Evolutionary conservation across 1,140 invertebrate species (phyloP), one percentile per base, ranked within the genome.

Genomic region (Saccostrea cuccullata): DNA sequence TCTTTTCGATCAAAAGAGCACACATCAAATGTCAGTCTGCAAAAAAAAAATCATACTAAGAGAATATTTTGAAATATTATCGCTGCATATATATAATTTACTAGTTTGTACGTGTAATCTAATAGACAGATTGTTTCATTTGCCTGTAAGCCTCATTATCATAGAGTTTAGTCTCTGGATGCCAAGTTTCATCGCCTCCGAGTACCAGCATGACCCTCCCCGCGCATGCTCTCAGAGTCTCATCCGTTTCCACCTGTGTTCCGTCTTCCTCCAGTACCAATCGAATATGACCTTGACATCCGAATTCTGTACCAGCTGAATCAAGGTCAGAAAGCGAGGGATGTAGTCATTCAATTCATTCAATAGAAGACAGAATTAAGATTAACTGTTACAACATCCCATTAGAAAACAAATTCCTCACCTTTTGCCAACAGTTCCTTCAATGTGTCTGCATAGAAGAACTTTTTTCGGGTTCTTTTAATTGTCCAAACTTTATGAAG

Each of bases 221-320:
- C 23, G 84, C 84, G 56, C 84, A 85, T 85, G 84, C 84, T 58
- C 30, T 23, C 13, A 85, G 26, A 17, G 15, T 85, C 23, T 85
- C 84, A 20, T 85, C 84, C 17, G 47, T 60, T 1, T 85, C 84
- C 3, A 85, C 36, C 30, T 64, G 15, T 40, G 84, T 85, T 17
- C 84, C 84, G 64, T 85, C 84, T 85, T 85, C 84, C 55, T 85
- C 84, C 58, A 85, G 23, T 13, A 64, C 84, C 26, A 85, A 36
- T 64, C 84, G 6, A 8, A 85, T 56, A 12, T 85, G 36, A 55
- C 82, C 82, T 36, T 58, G 55, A 23, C 55, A 85, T 9, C 55
- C 55, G 26, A 64, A 85, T 13, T 85, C 56, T 26, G 40, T 9
- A 55, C 82, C 82, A 84, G 82, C 82, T 84, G 23, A 9, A 84